Percentiles rank a stretch among this genome's conserved stretches.
Conservation (phyloP, 2,888 invertebrate species). For the Frankliniella intonsa region DNA sequence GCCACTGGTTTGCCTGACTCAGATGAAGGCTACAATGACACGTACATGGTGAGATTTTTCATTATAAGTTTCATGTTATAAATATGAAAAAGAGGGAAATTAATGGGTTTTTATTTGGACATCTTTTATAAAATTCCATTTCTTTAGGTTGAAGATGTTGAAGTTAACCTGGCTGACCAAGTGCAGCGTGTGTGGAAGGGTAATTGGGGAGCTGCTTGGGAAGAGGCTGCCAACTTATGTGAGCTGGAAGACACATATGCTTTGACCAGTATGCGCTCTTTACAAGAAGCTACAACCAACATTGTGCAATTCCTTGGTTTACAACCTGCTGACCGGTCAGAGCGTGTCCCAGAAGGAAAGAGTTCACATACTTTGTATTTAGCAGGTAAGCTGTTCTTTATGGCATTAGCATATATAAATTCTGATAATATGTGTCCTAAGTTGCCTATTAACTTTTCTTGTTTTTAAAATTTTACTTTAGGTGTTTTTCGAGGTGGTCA, state of each 20-base stretch:
- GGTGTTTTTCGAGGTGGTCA: slow-evolving; percentile 87
- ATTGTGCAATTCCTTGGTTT: slow-evolving; percentile 78
- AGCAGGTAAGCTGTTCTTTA: slow-evolving; percentile 55
- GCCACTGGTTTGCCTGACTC: slow-evolving; percentile 87
- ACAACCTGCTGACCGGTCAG: slow-evolving; percentile 78
- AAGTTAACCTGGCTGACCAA: slow-evolving; percentile 79
- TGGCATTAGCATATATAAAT: slow-evolving; percentile 18
- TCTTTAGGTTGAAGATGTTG: slow-evolving; percentile 78
- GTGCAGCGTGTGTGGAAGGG: slow-evolving; percentile 71
- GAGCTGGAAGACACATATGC: slow-evolving; percentile 93
- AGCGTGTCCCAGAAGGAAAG: slow-evolving; percentile 76
- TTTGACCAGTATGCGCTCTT: slow-evolving; percentile 68
- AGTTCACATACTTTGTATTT: slow-evolving; percentile 74
- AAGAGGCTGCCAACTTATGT: slow-evolving; percentile 56
- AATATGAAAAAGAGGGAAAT: not conserved
- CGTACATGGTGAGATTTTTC: slow-evolving; percentile 65
- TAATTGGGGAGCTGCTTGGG: slow-evolving; percentile 78
- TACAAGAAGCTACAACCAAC: slow-evolving; percentile 80
- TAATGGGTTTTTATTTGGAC: slow-evolving; percentile 10
- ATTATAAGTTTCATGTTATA: slow-evolving; percentile 25
- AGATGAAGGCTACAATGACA: slow-evolving; percentile 95
- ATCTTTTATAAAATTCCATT: slow-evolving; percentile 24
- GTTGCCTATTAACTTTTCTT: slow-evolving; percentile 10
- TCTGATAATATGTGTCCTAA: not conserved
- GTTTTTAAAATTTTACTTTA: slow-evolving; percentile 39